These are phyloP conservation scores for Plectrocnemia conspersa DNA, from an alignment of 1,140 invertebrate species.

Conservation along the genomic window DNA sequence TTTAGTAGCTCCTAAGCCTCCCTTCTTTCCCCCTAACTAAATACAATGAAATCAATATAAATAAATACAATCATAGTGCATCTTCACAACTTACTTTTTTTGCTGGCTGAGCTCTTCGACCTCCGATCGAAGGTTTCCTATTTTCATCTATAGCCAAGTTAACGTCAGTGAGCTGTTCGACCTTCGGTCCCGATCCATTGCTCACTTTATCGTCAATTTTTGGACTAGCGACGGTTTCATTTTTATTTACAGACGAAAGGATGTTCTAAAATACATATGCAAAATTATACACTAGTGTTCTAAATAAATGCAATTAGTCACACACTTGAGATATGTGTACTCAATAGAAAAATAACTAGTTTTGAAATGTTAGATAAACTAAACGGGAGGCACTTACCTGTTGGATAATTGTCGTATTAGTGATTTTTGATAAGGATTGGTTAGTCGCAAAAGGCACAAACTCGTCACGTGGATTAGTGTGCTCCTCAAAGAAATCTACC, in stretches of 20 bases:
- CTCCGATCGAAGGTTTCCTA: slow-evolving; percentile 68
- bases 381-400: slow-evolving; percentile 28
- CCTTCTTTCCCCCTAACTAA: slow-evolving; percentile 80
- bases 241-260: no score
- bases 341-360: no score
- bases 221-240: no score
- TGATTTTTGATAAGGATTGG: slow-evolving; percentile 30
- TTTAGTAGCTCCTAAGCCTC: slow-evolving; percentile 92
- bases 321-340: no score
- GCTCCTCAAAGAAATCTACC: slow-evolving; percentile 77
- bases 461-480: slow-evolving; percentile 29
- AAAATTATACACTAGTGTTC: no score
- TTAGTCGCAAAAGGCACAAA: slow-evolving; percentile 33
- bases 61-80: background rate
- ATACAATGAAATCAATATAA: slow-evolving; percentile 27
- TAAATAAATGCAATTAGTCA: no score
- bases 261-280: no score
- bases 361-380: no score
- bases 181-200: slow-evolving; percentile 40
- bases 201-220: slow-evolving; percentile 34
- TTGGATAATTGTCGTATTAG: slow-evolving; percentile 22
- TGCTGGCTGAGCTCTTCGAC: slow-evolving; percentile 59
- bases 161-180: slow-evolving; percentile 34
- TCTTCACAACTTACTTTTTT: slow-evolving; percentile 58
- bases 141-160: slow-evolving; percentile 41